Evolutionary conservation across 2,113 vertebrate species (phyloP).

Genomic region (Aegotheles bennettii): DNA sequence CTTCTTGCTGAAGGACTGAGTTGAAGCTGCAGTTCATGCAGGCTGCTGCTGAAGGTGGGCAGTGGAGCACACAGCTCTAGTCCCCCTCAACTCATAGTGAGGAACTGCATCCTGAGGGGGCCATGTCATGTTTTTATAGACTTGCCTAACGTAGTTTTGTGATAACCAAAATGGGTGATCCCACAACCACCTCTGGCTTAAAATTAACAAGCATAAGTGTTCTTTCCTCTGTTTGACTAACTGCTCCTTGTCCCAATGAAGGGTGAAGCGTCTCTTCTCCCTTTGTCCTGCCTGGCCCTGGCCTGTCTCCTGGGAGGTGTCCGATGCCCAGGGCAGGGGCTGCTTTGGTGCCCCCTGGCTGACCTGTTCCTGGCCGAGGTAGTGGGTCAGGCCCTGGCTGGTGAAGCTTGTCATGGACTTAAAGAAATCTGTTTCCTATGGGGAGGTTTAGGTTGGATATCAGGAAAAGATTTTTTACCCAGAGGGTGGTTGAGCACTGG

Average conservation of each 20-base stretch:
- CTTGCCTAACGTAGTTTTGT: neutral
- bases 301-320: too few species aligned
- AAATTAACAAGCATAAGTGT: neutral
- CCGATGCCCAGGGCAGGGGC: fast-evolving
- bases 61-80: neutral
- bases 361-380: neutral
- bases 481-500: too few species aligned
- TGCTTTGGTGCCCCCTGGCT: neutral
- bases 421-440: neutral
- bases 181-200: neutral
- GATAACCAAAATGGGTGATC: neutral
- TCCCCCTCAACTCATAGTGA: neutral
- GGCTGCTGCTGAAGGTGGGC: neutral
- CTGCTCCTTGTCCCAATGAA: neutral
- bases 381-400: fast-evolving
- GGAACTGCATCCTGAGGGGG: neutral
- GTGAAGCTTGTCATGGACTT: neutral
- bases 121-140: fast-evolving
- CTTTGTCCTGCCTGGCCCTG: fast-evolving
- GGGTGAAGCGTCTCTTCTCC: neutral
- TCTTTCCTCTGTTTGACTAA: neutral
- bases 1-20: neutral
- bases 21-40: neutral
- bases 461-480: too few species aligned
- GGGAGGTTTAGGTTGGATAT: too few species aligned